Percentiles rank a stretch among this genome's conserved stretches.
phyloP scores from a whole-genome alignment of 2,797 vertebrate genomes.

The Myotis planiceps region DNA sequence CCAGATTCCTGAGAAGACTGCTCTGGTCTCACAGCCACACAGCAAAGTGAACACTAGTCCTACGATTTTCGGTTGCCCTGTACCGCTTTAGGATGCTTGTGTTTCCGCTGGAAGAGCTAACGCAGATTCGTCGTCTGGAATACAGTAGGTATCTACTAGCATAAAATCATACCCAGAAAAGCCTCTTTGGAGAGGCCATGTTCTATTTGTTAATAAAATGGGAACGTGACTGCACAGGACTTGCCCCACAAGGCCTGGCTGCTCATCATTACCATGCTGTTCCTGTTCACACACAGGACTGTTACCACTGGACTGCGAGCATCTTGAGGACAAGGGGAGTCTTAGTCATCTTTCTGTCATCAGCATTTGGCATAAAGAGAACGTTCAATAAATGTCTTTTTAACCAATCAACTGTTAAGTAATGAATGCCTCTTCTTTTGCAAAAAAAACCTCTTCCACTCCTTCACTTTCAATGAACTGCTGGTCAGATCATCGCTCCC shows the following conservation, averaged over 20 bases:
- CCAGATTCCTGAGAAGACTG: not conserved
- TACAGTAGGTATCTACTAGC: not conserved
- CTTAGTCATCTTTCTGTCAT: not conserved
- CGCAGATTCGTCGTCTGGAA: not conserved
- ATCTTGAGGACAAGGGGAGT: not conserved
- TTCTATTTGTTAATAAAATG: not conserved
- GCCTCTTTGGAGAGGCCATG: not conserved
- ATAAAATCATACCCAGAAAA: not conserved
- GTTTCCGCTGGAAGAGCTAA: not conserved
- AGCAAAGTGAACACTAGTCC: not conserved
- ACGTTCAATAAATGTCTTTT: not conserved
- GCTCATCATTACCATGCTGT: not conserved
- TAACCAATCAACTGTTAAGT: not conserved
- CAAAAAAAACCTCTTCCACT: not conserved
- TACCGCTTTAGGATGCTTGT: not conserved
- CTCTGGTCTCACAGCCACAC: not conserved
- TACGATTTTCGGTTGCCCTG: fast-evolving
- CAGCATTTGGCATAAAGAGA: not conserved
- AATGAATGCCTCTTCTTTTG: not conserved
- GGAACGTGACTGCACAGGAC: not conserved
- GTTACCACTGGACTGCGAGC: not conserved
- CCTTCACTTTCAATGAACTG: not conserved
- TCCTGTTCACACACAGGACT: not conserved
- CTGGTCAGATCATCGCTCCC: not conserved
- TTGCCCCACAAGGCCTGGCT: not conserved